A percentile compares a stretch with the other conserved stretches of the same genome.
Conservation (phyloP, 2,888 invertebrate species). For the Salpingus planirostris region DNA sequence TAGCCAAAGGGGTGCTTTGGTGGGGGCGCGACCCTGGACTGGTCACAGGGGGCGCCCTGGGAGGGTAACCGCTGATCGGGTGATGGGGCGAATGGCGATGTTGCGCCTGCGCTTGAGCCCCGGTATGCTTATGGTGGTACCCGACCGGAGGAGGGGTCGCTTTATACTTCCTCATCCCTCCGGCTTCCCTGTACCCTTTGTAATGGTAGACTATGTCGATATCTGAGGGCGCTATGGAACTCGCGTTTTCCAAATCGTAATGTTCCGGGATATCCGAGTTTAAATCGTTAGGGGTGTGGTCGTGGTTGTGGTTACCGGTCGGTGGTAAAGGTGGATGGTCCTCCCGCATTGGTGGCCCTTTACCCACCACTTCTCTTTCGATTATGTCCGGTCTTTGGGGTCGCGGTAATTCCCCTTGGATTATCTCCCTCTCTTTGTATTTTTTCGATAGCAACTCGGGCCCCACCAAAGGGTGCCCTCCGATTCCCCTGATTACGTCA, state of each 20-base stretch:
- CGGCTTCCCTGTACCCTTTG: constrained; percentile 82
- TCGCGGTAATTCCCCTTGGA: constrained; percentile 59
- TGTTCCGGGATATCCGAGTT: constrained; percentile 80
- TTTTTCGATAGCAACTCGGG: constrained; percentile 83
- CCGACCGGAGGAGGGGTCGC: constrained; percentile 75
- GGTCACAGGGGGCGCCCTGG: constrained; percentile 62
- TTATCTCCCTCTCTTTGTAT: constrained; percentile 78
- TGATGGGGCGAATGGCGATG: constrained; percentile 74
- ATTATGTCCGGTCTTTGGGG: constrained; percentile 91
- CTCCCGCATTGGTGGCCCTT: constrained; percentile 69
- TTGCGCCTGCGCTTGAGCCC: constrained; percentile 54
- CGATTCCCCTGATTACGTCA: constrained; percentile 65
- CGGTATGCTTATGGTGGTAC: constrained; percentile 68
- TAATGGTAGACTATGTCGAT: constrained; percentile 96
- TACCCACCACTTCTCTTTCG: constrained; percentile 78
- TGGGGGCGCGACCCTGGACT: constrained; percentile 65
- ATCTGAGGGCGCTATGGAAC: constrained; percentile 94
- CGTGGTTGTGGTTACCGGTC: constrained; percentile 62
- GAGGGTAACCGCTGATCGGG: constrained; percentile 64
- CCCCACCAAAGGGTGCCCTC: constrained; percentile 68
- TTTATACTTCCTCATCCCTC: constrained; percentile 78
- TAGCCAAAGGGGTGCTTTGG: constrained; percentile 83
- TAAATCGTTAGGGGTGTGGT: constrained; percentile 67
- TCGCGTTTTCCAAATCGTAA: constrained; percentile 94
- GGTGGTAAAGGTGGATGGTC: constrained; percentile 74